Base-by-base conservation (phyloP, 2,888 invertebrate genomes). In the Cryptus armator region DNA sequence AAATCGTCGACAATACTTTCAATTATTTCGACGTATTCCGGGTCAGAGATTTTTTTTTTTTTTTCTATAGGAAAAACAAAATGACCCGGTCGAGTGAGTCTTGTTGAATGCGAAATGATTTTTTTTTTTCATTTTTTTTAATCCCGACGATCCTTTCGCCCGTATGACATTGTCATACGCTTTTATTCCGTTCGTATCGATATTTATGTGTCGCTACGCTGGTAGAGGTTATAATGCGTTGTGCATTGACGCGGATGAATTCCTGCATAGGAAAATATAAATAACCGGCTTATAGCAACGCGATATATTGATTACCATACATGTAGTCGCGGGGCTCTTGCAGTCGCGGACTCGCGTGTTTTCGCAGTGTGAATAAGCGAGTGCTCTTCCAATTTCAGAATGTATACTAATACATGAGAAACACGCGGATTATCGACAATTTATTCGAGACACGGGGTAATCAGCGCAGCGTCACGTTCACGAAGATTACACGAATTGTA, bases 91-190 rank as follows among this genome's bases (percentile, higher is more conserved):
- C 32, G 64, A 59, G 24, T 75, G 43, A 29, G 51, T 43, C 32
- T 12, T 6, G 67, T 19, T 29, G 56, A 67, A 44, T 64, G 51
- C 37, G 44, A 62, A 71, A 64, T 79, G 24, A 53, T 79, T 71
- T 71, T 71, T 71, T 71, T 48, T 71, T 24, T 24, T 24, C 24
- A 53, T 37, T 19, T 53, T 9, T 19, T 19, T 53, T 0, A 16
- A 53, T 53, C 19, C 32, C 62, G 19, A 56, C 53, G 12, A 43
- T 37, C 43, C 71, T 19, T 71, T 71, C 43, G 51, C 29, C 51
- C 51, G 16, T 64, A 19, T 64, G 53, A n/a, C 44, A 44, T 64
- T 37, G 16, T 53, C 66, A 53, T 59, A 24, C 29, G 78, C 46
- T 79, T 70, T 71, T 44, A 71, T 71, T 71, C 9, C 29, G 44